Evolutionary conservation across 2,888 invertebrate species (phyloP).

Genomic region (Drosophila basisetae): DNA sequence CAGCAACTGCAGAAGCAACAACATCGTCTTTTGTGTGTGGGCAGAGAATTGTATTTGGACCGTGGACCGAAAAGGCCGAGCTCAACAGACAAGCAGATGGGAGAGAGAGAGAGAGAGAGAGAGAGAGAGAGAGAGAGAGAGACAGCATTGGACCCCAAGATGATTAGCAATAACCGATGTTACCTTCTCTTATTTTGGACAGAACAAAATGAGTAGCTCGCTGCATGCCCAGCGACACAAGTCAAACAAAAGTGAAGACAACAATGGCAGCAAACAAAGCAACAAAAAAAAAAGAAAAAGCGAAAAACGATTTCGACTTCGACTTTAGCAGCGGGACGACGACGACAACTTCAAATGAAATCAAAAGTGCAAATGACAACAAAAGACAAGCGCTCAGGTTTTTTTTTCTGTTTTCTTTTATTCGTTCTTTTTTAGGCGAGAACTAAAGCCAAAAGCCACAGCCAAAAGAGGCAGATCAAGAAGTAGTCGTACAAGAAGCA

Average conservation of each 20-base stretch:
- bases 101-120: neutral
- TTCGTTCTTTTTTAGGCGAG: conserved; percentile 11
- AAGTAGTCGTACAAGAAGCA: conserved; percentile 25
- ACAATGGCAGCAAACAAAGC: conserved; percentile 25
- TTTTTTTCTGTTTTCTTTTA: neutral
- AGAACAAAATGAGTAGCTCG: conserved; percentile 30
- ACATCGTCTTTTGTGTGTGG: conserved; percentile 64
- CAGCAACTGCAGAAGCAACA: conserved; percentile 13
- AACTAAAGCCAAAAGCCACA: conserved; percentile 20
- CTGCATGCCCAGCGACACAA: conserved; percentile 57
- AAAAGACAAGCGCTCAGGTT: conserved; percentile 66
- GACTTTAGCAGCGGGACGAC: conserved; percentile 39
- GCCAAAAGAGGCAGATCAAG: conserved; percentile 22
- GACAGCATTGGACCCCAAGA: conserved; percentile 7
- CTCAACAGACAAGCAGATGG: neutral
- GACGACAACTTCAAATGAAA: conserved; percentile 74
- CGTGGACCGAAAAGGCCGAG: conserved; percentile 46
- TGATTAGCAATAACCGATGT: conserved; percentile 52
- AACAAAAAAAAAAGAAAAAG: conserved; percentile 43
- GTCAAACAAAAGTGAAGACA: conserved; percentile 52
- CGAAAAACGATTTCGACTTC: conserved; percentile 43
- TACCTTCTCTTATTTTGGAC: conserved; percentile 31
- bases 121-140: neutral
- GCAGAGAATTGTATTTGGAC: conserved; percentile 45
- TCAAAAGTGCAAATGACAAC: conserved; percentile 81